Conservation (phyloP, 2,113 vertebrate genomes). For the Anguilla rostrata region DNA sequence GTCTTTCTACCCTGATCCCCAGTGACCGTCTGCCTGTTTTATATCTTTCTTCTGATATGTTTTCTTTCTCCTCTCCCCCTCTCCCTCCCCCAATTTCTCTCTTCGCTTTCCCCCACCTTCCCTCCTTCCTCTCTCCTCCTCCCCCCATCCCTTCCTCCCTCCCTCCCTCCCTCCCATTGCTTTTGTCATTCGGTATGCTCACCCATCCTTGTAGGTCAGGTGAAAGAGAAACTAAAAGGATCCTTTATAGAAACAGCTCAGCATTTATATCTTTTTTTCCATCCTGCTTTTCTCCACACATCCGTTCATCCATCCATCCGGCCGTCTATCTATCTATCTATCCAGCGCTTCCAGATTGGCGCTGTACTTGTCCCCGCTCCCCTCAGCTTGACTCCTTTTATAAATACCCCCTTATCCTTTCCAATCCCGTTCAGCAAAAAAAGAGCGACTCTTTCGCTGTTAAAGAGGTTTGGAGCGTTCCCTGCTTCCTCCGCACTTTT, state of each 20-base stretch:
- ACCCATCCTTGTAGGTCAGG: background rate
- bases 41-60: background rate
- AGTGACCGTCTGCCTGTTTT: background rate
- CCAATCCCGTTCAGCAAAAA: constrained; percentile 19
- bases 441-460: background rate
- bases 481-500: background rate
- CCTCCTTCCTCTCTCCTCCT: background rate
- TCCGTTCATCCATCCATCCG: too few relatives aligned
- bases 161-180: background rate
- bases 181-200: background rate
- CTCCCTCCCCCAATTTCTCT: constrained; percentile 3
- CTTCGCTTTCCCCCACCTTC: background rate
- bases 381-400: background rate
- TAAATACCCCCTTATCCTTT: background rate
- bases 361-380: background rate
- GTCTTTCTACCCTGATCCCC: background rate
- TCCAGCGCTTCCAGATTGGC: background rate
- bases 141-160: constrained; percentile 4
- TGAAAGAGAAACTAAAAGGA: background rate
- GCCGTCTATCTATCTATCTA: background rate
- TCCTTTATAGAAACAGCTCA: background rate
- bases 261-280: background rate
- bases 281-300: background rate
- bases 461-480: background rate
- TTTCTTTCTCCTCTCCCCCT: constrained; percentile 3